Percentiles rank a stretch among this genome's conserved stretches.
These are phyloP conservation scores for Pyrochroa serraticornis DNA, from an alignment of 2,888 invertebrate species.

Conservation along the genomic window DNA sequence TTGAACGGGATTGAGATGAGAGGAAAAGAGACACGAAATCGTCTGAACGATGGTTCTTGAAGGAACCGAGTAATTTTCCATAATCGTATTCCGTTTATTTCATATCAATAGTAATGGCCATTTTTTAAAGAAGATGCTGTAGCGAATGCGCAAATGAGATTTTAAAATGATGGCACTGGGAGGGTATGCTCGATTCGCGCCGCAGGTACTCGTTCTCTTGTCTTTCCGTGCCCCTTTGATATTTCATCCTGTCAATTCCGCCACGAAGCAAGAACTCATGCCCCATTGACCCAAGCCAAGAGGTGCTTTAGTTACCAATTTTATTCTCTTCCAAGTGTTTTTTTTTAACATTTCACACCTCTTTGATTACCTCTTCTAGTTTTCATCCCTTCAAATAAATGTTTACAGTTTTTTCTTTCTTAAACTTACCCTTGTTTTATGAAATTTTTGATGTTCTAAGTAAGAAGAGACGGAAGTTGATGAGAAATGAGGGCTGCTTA, in stretches of 20 bases:
- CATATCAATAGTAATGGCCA: constrained; percentile 36
- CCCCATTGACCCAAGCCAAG: too few species aligned
- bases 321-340: too few species aligned
- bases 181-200: constrained; percentile 24
- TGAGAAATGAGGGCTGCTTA: too few species aligned
- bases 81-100: constrained; percentile 38
- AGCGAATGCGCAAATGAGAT: constrained; percentile 42
- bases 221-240: constrained; percentile 22
- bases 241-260: constrained; percentile 22
- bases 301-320: too few species aligned
- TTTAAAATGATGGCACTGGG: constrained; percentile 38
- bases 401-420: too few species aligned
- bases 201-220: constrained; percentile 20
- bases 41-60: background rate
- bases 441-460: too few species aligned
- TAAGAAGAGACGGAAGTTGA: too few species aligned
- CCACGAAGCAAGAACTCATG: too few species aligned
- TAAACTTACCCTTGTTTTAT: too few species aligned
- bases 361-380: too few species aligned
- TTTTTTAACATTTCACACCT: too few species aligned
- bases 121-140: constrained; percentile 29
- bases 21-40: background rate
- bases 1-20: background rate
- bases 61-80: constrained; percentile 19
- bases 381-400: too few species aligned